Conservation (phyloP, 1,140 invertebrate species). For the Dysdera silvatica region DNA sequence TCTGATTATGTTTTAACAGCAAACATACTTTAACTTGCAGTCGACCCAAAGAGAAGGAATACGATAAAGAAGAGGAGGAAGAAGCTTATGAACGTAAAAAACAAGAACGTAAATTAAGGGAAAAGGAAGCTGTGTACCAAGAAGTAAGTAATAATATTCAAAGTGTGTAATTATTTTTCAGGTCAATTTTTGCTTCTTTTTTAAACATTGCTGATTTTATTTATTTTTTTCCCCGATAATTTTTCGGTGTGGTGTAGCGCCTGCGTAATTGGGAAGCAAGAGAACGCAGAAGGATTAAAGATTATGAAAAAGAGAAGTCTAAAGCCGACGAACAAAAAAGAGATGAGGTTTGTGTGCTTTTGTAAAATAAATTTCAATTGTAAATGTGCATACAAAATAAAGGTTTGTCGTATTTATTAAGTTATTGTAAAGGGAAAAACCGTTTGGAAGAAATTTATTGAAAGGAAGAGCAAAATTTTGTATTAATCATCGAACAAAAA, state of each 20-base stretch:
- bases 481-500: no score
- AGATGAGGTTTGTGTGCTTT: conserved; percentile 49
- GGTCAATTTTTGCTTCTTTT: neutral
- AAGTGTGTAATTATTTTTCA: neutral
- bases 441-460: no score
- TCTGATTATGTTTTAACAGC: no score
- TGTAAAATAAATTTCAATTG: neutral
- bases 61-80: conserved; percentile 63
- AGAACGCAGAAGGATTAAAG: conserved; percentile 84
- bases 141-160: no score
- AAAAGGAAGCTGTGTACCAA: conserved; percentile 90
- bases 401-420: no score
- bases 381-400: neutral
- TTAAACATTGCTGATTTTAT: neutral
- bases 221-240: neutral
- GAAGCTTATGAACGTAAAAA: conserved; percentile 83
- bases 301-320: conserved; percentile 82
- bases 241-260: conserved; percentile 42
- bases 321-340: conserved; percentile 73
- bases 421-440: no score
- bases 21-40: no score
- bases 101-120: conserved; percentile 76
- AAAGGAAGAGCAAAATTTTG: no score
- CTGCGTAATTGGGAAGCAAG: conserved; percentile 81
- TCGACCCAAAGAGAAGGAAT: conserved; percentile 31